A percentile compares a stretch with the other conserved stretches of the same genome.
These are phyloP conservation scores for Rhagonycha fulva DNA, from an alignment of 2,888 invertebrate species.

Conservation along the genomic window DNA sequence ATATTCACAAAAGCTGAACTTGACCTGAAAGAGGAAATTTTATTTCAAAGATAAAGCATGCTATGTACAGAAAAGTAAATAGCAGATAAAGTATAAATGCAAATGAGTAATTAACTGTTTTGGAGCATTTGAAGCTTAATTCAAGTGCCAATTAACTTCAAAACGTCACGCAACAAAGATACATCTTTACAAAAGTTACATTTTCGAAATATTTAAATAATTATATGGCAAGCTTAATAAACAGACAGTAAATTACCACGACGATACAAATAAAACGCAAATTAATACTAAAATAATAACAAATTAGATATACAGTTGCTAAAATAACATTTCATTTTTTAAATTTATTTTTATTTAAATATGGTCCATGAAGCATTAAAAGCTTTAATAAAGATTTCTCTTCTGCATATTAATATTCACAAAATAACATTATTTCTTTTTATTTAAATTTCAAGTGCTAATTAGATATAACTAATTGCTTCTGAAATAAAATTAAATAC, in stretches of 20 bases:
- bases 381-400: background rate
- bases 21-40: background rate
- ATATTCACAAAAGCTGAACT: background rate
- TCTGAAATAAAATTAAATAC: background rate
- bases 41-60: background rate
- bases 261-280: background rate
- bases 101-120: background rate
- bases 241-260: background rate
- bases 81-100: background rate
- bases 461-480: background rate
- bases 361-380: background rate
- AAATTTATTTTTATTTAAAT: background rate
- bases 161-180: background rate
- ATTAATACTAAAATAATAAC: background rate
- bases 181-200: background rate
- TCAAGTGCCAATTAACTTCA: background rate
- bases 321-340: background rate
- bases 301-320: background rate
- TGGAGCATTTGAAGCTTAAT: background rate
- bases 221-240: background rate
- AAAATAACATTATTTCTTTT: background rate
- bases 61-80: background rate
- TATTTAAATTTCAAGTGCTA: background rate
- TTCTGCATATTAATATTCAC: background rate
- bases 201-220: background rate